phyloP scores from a whole-genome alignment of 2,113 vertebrate species.

The Lagenorhynchus albirostris region DNA sequence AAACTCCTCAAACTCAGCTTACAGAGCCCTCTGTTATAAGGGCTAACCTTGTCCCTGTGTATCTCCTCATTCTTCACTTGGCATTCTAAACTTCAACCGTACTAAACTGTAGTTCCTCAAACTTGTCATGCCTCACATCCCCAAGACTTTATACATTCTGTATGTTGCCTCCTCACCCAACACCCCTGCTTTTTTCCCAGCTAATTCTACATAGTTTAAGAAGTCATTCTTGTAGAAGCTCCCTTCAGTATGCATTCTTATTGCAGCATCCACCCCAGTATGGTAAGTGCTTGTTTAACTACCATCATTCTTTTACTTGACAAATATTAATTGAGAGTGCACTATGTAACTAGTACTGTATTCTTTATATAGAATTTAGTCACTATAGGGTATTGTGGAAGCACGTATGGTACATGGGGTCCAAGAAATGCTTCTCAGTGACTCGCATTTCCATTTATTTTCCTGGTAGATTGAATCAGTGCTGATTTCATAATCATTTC shows the following conservation, averaged over 20 bases:
- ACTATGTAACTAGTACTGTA: neutral
- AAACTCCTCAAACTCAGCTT: neutral
- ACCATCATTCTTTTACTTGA: neutral
- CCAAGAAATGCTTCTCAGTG: neutral
- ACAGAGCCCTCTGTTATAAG: neutral
- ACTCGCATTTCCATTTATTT: neutral
- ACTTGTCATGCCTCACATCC: neutral
- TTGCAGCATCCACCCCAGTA: neutral
- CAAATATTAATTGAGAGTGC: neutral
- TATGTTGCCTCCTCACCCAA: neutral
- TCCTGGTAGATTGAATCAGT: neutral
- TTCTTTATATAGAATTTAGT: neutral
- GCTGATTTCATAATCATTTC: neutral
- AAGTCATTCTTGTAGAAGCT: neutral
- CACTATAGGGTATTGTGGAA: neutral
- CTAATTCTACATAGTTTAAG: neutral
- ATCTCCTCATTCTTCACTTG: neutral
- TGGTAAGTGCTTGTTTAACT: neutral
- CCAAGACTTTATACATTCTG: neutral
- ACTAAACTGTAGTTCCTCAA: neutral
- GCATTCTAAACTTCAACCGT: neutral
- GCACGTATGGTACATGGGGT: neutral
- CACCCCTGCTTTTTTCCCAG: neutral
- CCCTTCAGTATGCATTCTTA: neutral
- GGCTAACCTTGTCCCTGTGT: neutral